A percentile compares a stretch with the other conserved stretches of the same genome.
These are phyloP conservation scores for Trididemnum clinides DNA, from an alignment of 23 tunicate genomes.

Conservation along the genomic window DNA sequence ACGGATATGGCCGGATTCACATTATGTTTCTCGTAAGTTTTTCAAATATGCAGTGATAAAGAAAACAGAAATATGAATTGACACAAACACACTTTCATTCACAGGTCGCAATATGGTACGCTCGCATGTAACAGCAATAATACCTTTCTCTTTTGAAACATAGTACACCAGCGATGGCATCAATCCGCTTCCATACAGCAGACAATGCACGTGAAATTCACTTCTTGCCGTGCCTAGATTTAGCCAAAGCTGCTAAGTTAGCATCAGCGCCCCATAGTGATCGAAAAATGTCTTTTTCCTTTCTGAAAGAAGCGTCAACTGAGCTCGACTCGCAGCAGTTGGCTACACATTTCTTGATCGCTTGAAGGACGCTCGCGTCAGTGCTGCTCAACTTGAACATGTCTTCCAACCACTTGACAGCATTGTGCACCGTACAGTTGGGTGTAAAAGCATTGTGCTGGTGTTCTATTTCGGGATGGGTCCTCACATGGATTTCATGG, in stretches of 20 bases:
- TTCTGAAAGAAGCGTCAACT: not conserved
- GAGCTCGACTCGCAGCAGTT: not conserved
- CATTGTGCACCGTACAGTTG: conserved; percentile 9
- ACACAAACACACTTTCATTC: too few species aligned
- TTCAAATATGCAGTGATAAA: too few species aligned
- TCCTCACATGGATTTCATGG: not conserved
- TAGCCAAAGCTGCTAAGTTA: not conserved
- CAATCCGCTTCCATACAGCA: too few species aligned
- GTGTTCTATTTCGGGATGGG: not conserved
- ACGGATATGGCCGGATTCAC: too few species aligned
- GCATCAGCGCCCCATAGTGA: conserved; percentile 37
- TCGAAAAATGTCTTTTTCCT: conserved; percentile 11
- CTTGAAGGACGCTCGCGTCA: not conserved
- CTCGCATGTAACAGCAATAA: too few species aligned
- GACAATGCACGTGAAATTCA: too few species aligned
- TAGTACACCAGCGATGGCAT: too few species aligned
- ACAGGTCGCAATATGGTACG: too few species aligned
- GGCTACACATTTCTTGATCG: conserved; percentile 5
- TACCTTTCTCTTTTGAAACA: too few species aligned
- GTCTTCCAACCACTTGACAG: conserved; percentile 1
- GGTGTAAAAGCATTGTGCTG: not conserved
- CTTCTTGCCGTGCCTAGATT: not conserved
- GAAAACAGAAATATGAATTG: too few species aligned
- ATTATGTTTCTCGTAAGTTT: too few species aligned
- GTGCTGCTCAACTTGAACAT: not conserved